These are phyloP conservation scores for Chrysemys picta DNA, from an alignment of 2,113 vertebrate genomes.

Conservation along the genomic window DNA sequence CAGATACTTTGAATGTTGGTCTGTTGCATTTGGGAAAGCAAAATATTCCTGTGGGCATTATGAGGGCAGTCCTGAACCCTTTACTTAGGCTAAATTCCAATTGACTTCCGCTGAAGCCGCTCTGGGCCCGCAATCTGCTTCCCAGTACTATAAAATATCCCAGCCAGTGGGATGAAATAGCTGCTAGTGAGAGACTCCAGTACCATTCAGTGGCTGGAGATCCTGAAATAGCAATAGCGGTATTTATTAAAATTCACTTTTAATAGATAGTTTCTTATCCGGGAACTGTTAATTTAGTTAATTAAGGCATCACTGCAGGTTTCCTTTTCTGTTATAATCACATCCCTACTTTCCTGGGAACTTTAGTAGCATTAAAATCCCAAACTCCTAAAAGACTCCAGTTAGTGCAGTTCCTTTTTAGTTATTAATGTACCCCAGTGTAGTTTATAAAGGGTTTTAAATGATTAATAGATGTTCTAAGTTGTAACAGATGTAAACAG, in stretches of 20 bases:
- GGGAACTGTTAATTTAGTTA: neutral
- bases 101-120: neutral
- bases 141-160: neutral
- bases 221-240: neutral
- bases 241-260: neutral
- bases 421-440: neutral
- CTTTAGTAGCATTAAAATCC: neutral
- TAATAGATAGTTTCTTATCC: rapidly evolving
- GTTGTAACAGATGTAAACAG: neutral
- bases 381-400: neutral
- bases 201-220: neutral
- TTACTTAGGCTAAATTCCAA: neutral
- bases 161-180: neutral
- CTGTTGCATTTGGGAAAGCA: neutral
- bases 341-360: neutral
- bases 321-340: rapidly evolving
- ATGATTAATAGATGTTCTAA: neutral
- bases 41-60: neutral
- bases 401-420: neutral
- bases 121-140: neutral
- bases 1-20: neutral
- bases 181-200: neutral
- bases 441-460: neutral
- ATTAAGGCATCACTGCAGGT: neutral
- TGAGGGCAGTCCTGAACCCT: neutral